Base-by-base conservation (phyloP, 1,140 invertebrate species). In the Atopsyche davidsoni region DNA sequence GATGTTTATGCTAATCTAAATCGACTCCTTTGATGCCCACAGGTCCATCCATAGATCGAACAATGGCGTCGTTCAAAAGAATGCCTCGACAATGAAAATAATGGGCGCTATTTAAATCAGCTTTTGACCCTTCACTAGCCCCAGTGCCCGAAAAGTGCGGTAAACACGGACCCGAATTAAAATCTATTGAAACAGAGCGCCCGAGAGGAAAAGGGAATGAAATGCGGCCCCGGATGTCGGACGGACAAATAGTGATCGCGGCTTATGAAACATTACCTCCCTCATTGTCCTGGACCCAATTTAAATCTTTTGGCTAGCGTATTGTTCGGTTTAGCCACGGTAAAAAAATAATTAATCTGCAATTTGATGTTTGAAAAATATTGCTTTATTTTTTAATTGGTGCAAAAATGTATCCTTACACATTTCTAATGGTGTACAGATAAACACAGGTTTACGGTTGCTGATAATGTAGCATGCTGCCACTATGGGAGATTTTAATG, bases 101-200 rank as follows among this genome's bases (percentile, higher is more conserved):
- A 48, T 48, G 46, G 36, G 32, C 35, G 46, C 35, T 39, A 48
- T 48, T 48, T 39, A 48, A 48, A 48, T 48, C 46, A 39, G 3
- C 14, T 25, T 24, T 35, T 48, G 46, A 48, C 46, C 46, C 46
- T 48, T 48, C 22, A 31, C 13, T 34, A 39, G 34, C 21, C 38
- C 35, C 19, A 38, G 11, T 16, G 32, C n/a, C 32, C 16, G 16
- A 34, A 34, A 34, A 34, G 32, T 16, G 32, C 32, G 32, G 32
- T 34, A 34, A 34, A 34, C 32, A 34, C 16, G 32, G 32, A 39
- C 43, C 43, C 43, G 22, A 46, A 46, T 46, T 46, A 38, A 41
- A 31, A 16, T 19, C 47, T 19, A 41, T 49, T 41, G 47, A 49
- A 49, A 36, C n/a, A 11, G 22, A 24, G 17, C 31, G 19, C 32